These are phyloP conservation scores for Neodiprion fabricii DNA, from an alignment of 1,140 invertebrate genomes.

Conservation along the genomic window DNA sequence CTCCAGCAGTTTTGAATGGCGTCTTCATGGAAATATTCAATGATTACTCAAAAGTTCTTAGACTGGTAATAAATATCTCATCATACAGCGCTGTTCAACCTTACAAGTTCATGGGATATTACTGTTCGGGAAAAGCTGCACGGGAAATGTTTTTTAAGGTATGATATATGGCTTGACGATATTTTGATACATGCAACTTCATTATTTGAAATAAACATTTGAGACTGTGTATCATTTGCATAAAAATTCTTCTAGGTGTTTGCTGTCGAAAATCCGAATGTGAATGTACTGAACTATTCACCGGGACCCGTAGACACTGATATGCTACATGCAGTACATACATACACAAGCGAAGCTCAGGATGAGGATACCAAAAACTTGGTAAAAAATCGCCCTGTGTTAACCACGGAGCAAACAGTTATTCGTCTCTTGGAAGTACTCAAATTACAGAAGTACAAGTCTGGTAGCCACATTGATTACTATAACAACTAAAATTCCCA, in stretches of 20 bases:
- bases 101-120: constrained; percentile 75
- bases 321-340: constrained; percentile 77
- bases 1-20: constrained; percentile 74
- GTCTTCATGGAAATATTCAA: constrained; percentile 67
- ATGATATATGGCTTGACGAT: background rate
- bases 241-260: constrained; percentile 57
- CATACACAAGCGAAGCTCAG: constrained; percentile 67
- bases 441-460: constrained; percentile 70
- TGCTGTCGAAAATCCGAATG: constrained; percentile 74
- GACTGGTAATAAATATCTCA: constrained; percentile 80
- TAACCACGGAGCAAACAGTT: constrained; percentile 75
- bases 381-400: constrained; percentile 64
- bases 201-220: constrained; percentile 21
- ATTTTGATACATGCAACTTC: background rate
- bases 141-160: constrained; percentile 82
- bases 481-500: constrained; percentile 65
- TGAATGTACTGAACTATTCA: constrained; percentile 83
- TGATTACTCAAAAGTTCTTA: constrained; percentile 38
- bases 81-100: constrained; percentile 80
- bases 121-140: constrained; percentile 83
- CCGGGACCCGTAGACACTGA: constrained; percentile 87
- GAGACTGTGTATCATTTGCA: constrained; percentile 17
- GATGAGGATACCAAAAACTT: constrained; percentile 66
- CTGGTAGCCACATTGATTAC: constrained; percentile 86
- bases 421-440: constrained; percentile 73